Conservation (phyloP, 2,113 vertebrate species). For the Promerops cafer region DNA sequence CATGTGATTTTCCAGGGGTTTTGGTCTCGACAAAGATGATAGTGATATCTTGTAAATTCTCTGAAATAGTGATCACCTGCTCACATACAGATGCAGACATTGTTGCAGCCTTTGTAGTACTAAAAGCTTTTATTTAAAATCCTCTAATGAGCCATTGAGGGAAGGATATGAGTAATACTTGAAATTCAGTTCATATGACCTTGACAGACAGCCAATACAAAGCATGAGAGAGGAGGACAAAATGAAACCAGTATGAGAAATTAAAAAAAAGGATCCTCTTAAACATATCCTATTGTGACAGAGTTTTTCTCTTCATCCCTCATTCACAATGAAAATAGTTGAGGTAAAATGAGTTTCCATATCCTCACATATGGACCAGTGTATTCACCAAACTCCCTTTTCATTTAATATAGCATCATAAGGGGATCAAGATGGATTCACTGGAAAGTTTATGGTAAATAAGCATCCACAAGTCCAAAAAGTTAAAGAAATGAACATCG, state of each 20-base stretch:
- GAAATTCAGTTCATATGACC: conserved; percentile 32
- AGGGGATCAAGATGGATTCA: neutral
- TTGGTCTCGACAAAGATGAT: neutral
- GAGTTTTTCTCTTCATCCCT: neutral
- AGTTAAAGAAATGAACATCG: neutral
- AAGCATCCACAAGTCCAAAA: neutral
- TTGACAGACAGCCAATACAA: conserved; percentile 33
- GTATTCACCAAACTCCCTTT: neutral
- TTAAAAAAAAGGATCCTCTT: neutral
- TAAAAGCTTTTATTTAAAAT: conserved; percentile 31
- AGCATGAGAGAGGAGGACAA: neutral
- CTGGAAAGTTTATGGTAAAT: neutral
- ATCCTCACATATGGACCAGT: neutral
- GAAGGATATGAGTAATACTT: conserved; percentile 33
- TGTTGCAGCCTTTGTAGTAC: neutral
- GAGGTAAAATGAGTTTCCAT: neutral
- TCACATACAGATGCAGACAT: neutral
- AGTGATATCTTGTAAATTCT: neutral
- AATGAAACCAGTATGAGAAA: neutral
- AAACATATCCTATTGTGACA: neutral
- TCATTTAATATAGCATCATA: neutral
- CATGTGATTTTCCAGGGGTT: neutral
- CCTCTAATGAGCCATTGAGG: conserved; percentile 51
- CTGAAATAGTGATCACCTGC: neutral
- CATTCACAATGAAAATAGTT: neutral